Evolutionary conservation across 2,113 vertebrate genomes (phyloP).

Genomic region (Colius striatus): DNA sequence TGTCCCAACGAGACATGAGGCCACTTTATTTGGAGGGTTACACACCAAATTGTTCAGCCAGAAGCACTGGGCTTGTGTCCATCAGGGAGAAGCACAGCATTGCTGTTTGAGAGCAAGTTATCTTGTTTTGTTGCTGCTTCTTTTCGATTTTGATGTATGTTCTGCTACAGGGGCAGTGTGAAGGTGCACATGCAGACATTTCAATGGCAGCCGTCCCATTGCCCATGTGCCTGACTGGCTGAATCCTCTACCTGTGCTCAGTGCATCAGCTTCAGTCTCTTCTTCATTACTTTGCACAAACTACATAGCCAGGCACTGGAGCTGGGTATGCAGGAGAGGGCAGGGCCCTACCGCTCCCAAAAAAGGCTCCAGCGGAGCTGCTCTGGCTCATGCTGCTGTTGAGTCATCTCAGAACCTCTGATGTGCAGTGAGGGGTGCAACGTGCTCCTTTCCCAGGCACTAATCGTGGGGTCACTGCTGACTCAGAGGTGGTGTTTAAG

Average conservation of each 20-base stretch:
- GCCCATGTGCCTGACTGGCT: neutral
- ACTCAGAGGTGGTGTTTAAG: neutral
- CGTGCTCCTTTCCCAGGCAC: neutral
- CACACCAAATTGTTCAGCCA: neutral
- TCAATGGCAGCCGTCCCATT: neutral
- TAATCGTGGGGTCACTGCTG: neutral
- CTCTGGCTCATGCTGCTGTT: neutral
- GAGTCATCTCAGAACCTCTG: neutral
- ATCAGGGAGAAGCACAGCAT: neutral
- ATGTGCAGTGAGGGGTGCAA: neutral
- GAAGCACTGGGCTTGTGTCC: neutral
- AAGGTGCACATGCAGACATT: neutral
- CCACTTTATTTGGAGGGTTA: neutral
- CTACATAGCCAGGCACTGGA: rapidly evolving
- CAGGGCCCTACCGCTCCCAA: neutral
- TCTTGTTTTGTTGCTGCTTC: neutral
- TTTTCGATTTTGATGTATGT: neutral
- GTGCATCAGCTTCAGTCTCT: neutral
- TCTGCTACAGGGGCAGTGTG: neutral
- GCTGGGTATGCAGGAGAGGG: neutral
- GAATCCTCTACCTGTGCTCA: neutral
- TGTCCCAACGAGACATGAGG: neutral
- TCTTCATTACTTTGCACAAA: neutral
- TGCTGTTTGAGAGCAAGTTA: neutral
- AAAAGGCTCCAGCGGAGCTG: rapidly evolving